Conservation (phyloP, 2,113 vertebrate species). For the Cheirogaleus medius region DNA sequence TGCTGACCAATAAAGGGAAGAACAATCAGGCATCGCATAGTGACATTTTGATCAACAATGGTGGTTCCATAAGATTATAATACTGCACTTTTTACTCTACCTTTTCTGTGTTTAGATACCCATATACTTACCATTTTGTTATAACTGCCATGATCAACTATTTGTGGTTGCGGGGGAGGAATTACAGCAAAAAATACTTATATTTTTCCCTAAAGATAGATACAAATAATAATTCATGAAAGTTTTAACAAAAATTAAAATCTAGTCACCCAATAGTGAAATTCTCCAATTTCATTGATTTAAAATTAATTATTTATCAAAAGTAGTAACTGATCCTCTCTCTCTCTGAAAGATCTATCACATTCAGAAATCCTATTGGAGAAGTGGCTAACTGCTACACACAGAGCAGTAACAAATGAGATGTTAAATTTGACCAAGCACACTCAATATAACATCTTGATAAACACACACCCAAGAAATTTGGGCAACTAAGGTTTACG, state of each 20-base stretch:
- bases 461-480: neutral
- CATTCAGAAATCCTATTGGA: constrained; percentile 26
- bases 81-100: neutral
- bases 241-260: neutral
- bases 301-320: neutral
- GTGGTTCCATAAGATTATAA: neutral
- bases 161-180: neutral
- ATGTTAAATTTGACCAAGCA: neutral
- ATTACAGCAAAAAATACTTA: constrained; percentile 5
- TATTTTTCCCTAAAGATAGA: neutral
- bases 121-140: neutral
- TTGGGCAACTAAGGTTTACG: neutral
- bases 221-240: neutral
- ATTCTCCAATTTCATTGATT: neutral
- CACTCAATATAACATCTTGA: neutral
- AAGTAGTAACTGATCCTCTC: constrained; percentile 24
- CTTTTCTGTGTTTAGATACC: neutral
- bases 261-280: neutral
- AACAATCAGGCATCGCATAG: neutral
- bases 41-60: no score
- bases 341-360: neutral
- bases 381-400: neutral
- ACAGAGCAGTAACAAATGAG: neutral
- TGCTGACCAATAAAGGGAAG: neutral
- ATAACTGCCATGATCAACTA: neutral